phyloP scores from a whole-genome alignment of 2,797 vertebrate genomes.

The Sebastes melanostomus region DNA sequence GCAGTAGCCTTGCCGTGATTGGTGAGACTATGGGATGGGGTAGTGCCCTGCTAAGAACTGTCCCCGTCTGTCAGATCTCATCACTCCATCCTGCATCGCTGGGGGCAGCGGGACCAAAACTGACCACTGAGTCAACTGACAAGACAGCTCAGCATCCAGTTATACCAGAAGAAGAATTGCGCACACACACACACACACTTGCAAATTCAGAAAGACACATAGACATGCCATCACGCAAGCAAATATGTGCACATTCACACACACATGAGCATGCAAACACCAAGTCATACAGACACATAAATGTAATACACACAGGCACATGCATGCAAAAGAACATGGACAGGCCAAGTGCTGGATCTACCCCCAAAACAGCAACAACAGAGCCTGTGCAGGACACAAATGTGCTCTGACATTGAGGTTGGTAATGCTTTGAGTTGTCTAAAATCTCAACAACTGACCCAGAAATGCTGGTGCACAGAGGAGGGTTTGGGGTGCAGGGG shows the following conservation, averaged over 20 bases:
- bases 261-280: slow-evolving; percentile 19
- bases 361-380: slow-evolving; percentile 45
- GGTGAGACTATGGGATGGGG: slow-evolving; percentile 49
- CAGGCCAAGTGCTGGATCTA: slow-evolving; percentile 27
- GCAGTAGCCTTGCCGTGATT: slow-evolving; percentile 37
- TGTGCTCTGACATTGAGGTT: slow-evolving; percentile 71
- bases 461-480: slow-evolving; percentile 68
- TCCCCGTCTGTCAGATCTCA: slow-evolving; percentile 76
- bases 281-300: neutral
- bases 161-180: slow-evolving; percentile 42
- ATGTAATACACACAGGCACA: slow-evolving; percentile 38
- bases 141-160: slow-evolving; percentile 75
- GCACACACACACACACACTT: neutral
- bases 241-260: slow-evolving; percentile 26
- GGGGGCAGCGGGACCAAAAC: slow-evolving; percentile 70
- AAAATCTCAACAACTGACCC: slow-evolving; percentile 80
- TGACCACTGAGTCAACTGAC: slow-evolving; percentile 82
- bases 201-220: too few species aligned
- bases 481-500: slow-evolving; percentile 15
- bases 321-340: slow-evolving; percentile 52
- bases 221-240: slow-evolving; percentile 8
- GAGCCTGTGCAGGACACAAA: slow-evolving; percentile 64
- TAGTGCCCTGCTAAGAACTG: slow-evolving; percentile 61
- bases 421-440: slow-evolving; percentile 70
- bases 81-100: slow-evolving; percentile 64